These are phyloP conservation scores for Tauraco erythrolophus DNA, from an alignment of 2,113 vertebrate species.

Conservation along the genomic window DNA sequence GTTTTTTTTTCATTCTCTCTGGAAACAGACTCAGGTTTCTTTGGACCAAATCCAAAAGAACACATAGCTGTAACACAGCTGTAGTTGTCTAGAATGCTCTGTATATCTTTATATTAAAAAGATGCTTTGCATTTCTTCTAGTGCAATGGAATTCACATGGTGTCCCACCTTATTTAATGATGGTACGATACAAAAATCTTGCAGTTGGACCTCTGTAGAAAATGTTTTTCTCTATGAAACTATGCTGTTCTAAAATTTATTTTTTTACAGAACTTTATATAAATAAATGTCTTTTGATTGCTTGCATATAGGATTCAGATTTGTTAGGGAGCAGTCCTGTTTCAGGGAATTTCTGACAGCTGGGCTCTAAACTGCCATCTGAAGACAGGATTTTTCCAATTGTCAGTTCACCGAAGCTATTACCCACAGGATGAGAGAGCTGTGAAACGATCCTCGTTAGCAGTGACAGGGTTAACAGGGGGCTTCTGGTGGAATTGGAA, in stretches of 20 bases:
- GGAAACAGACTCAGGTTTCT: conserved; percentile 87
- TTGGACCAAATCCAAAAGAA: conserved; percentile 89
- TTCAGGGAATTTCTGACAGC: conserved; percentile 32
- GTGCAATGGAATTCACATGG: conserved; percentile 82
- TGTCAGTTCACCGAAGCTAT: not conserved
- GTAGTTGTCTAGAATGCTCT: conserved; percentile 81
- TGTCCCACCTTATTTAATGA: conserved; percentile 83
- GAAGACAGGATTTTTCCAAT: not conserved
- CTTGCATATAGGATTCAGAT: conserved; percentile 72
- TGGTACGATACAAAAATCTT: conserved; percentile 77
- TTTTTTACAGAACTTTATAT: conserved; percentile 87
- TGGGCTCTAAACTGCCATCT: not conserved
- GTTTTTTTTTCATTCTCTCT: conserved; percentile 73
- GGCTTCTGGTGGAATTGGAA: not conserved
- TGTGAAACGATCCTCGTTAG: not conserved
- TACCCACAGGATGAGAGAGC: not conserved
- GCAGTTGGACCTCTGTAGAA: conserved; percentile 75
- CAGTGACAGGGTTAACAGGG: not conserved
- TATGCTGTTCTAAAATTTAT: conserved; percentile 82
- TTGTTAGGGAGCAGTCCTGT: conserved; percentile 71
- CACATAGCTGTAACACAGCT: conserved; percentile 86
- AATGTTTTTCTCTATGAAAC: conserved; percentile 78
- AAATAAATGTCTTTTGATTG: conserved; percentile 81
- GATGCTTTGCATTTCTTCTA: conserved; percentile 82
- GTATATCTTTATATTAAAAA: conserved; percentile 84